Evolutionary conservation across 2,797 vertebrate genomes (phyloP).

Genomic region (Argyrosomus regius): DNA sequence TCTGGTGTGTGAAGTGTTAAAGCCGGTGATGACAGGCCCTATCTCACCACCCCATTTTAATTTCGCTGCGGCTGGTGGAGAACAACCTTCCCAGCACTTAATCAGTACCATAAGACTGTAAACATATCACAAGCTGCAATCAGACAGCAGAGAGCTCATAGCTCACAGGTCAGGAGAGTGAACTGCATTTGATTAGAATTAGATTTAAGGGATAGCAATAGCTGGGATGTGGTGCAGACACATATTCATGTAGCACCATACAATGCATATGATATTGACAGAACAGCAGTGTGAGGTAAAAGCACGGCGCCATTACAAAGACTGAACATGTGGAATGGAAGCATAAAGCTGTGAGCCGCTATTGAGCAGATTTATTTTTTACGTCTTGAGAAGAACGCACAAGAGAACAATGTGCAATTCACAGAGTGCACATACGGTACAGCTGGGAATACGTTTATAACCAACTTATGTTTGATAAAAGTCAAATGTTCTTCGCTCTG

Average conservation of each 20-base stretch:
- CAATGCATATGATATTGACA: not conserved
- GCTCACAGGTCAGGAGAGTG: slow-evolving; percentile 42
- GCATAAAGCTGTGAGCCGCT: not conserved
- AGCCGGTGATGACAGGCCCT: slow-evolving; percentile 60
- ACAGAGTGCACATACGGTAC: slow-evolving; percentile 15
- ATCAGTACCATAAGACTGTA: slow-evolving; percentile 63
- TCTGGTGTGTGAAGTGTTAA: slow-evolving; percentile 39
- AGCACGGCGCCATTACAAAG: not conserved
- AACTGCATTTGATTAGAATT: slow-evolving; percentile 56
- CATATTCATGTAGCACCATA: not conserved
- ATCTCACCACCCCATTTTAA: slow-evolving; percentile 70
- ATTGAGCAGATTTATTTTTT: slow-evolving; percentile 1
- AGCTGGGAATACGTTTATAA: slow-evolving; percentile 32
- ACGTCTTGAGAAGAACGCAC: slow-evolving; percentile 25
- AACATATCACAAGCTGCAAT: slow-evolving; percentile 62
- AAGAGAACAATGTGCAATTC: slow-evolving; percentile 22
- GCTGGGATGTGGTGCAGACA: slow-evolving; percentile 11
- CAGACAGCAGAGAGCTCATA: slow-evolving; percentile 52
- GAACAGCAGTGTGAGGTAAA: slow-evolving; percentile 6
- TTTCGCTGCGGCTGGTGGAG: slow-evolving; percentile 60
- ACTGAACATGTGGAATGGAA: not conserved
- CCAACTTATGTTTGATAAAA: slow-evolving; percentile 52
- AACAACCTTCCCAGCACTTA: slow-evolving; percentile 62
- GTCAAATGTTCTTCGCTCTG: slow-evolving; percentile 21
- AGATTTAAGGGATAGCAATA: slow-evolving; percentile 40